Evolutionary conservation across 2,797 vertebrate species (phyloP).

Genomic region (Urophycis tenuis): DNA sequence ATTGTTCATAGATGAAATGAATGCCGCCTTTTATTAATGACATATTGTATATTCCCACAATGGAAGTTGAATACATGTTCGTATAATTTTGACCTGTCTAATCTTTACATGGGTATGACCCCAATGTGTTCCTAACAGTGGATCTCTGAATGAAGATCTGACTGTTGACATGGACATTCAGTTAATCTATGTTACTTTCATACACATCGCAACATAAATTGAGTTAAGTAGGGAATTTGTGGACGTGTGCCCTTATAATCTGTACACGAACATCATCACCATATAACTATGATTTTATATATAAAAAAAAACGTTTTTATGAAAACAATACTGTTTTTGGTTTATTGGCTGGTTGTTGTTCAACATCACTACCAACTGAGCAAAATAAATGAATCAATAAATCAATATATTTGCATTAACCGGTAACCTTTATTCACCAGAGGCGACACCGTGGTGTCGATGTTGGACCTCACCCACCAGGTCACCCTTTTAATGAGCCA

Average conservation of each 20-base stretch:
- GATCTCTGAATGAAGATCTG: not conserved
- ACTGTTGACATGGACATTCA: not conserved
- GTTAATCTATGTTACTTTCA: not conserved
- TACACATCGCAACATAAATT: not conserved
- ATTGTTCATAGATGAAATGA: not conserved
- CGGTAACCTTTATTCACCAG: not conserved
- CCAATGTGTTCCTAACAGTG: not conserved
- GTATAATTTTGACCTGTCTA: not conserved
- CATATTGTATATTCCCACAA: not conserved
- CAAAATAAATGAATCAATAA: not conserved
- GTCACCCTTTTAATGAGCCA: not conserved
- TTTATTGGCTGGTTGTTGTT: not conserved
- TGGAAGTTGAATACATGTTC: not conserved
- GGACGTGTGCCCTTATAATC: not conserved
- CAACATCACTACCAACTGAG: not conserved
- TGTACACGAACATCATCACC: too few species aligned
- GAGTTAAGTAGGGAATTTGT: not conserved
- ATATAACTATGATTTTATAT: too few species aligned
- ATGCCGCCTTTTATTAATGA: not conserved
- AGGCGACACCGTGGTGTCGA: not conserved
- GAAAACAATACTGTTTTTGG: too few species aligned
- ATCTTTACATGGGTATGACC: not conserved
- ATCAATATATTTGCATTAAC: too few species aligned
- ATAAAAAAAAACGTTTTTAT: too few species aligned
- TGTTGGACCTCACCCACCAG: not conserved